These are phyloP conservation scores for Heliornis fulica DNA, from an alignment of 2,113 vertebrate genomes.

Conservation along the genomic window DNA sequence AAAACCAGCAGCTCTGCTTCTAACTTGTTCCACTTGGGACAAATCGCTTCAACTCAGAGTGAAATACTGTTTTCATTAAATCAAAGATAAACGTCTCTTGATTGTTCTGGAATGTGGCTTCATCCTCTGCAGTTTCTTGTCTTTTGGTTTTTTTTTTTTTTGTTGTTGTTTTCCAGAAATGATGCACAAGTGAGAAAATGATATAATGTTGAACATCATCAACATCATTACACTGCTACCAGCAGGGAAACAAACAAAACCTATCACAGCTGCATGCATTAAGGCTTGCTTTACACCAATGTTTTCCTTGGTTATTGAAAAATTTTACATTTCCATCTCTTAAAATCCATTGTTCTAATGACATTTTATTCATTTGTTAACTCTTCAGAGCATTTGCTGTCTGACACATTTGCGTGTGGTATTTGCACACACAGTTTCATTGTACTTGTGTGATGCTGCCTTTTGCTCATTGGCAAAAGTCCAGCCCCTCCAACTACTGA, in stretches of 20 bases:
- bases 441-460: not conserved
- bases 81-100: not conserved
- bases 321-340: not conserved
- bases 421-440: not conserved
- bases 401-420: not conserved
- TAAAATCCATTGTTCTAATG: not conserved
- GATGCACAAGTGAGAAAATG: not conserved
- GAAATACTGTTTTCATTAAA: constrained; percentile 22
- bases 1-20: not conserved
- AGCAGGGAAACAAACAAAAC: not conserved
- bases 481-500: not conserved
- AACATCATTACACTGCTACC: not conserved
- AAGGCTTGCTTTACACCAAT: not conserved
- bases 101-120: not conserved
- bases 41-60: not conserved
- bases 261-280: not conserved
- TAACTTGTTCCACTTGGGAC: not conserved
- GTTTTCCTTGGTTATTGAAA: not conserved
- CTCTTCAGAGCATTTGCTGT: not conserved
- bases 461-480: not conserved
- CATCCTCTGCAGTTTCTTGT: not conserved
- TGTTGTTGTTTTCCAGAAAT: too few species aligned
- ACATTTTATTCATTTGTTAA: not conserved
- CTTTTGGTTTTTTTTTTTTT: not conserved
- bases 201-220: not conserved